phyloP scores from a whole-genome alignment of 2,797 vertebrate genomes.

The Carapus acus region DNA sequence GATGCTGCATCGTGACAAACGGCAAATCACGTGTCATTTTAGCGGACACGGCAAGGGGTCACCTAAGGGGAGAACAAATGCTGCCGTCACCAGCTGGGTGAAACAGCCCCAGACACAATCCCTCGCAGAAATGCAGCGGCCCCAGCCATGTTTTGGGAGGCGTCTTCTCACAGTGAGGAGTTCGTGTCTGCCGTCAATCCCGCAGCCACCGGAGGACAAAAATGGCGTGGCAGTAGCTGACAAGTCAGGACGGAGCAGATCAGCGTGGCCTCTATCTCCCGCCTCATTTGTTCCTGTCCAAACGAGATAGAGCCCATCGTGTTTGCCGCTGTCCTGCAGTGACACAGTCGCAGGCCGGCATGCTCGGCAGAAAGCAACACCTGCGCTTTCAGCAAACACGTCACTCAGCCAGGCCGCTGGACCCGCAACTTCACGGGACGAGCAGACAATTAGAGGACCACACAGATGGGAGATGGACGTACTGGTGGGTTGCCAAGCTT shows the following conservation, averaged over 20 bases:
- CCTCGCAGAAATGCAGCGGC: slow-evolving; percentile 22
- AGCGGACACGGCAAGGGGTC: slow-evolving; percentile 27
- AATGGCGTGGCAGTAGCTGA: slow-evolving; percentile 35
- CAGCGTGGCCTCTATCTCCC: slow-evolving; percentile 37
- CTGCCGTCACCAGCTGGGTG: slow-evolving; percentile 41
- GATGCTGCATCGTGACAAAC: slow-evolving; percentile 43
- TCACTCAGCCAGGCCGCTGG: slow-evolving; percentile 29
- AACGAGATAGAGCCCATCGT: slow-evolving; percentile 50
- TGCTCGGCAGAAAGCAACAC: slow-evolving; percentile 38
- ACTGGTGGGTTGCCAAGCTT: slow-evolving; percentile 12
- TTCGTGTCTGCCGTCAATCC: too few species aligned
- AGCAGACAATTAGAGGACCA: slow-evolving; percentile 48
- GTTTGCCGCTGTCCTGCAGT: slow-evolving; percentile 41
- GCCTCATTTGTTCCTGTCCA: slow-evolving; percentile 59
- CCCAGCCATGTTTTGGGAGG: slow-evolving; percentile 17
- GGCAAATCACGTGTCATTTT: slow-evolving; percentile 15
- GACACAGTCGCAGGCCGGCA: slow-evolving; percentile 37
- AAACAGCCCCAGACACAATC: slow-evolving; percentile 34
- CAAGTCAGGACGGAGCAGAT: slow-evolving; percentile 41
- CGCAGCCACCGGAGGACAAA: slow-evolving; percentile 24
- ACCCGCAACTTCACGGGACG: slow-evolving; percentile 18
- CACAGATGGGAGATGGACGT: slow-evolving; percentile 5
- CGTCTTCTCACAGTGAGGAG: neutral
- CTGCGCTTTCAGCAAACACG: slow-evolving; percentile 30
- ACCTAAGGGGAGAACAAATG: slow-evolving; percentile 57